Conservation (phyloP, 2,113 vertebrate genomes). For the Callorhinus ursinus region DNA sequence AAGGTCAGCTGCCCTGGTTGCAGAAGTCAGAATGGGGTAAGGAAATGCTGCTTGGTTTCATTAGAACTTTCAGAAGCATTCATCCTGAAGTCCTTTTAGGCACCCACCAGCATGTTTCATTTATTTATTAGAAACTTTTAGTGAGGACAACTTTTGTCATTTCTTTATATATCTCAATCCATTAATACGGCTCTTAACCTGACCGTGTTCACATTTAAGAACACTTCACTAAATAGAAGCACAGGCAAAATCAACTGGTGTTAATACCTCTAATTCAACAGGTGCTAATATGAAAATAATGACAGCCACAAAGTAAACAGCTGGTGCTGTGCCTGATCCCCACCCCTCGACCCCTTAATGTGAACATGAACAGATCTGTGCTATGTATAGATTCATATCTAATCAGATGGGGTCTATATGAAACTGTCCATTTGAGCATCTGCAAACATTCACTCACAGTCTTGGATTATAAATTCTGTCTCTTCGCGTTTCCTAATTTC, state of each 20-base stretch:
- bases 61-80: not conserved
- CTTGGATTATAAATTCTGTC: not conserved
- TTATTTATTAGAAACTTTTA: not conserved
- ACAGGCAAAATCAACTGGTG: not conserved
- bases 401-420: not conserved
- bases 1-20: accelerated
- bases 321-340: not conserved
- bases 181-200: not conserved
- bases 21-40: not conserved
- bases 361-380: not conserved
- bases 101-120: not conserved
- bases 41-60: not conserved
- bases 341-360: not conserved
- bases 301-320: constrained; percentile 30
- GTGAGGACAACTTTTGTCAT: not conserved
- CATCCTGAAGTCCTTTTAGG: not conserved
- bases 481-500: not conserved
- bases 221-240: not conserved
- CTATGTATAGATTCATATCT: not conserved
- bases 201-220: not conserved
- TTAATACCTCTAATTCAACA: constrained; percentile 46
- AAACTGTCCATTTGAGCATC: not conserved
- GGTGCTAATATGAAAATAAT: constrained; percentile 59
- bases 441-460: not conserved
- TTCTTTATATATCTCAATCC: not conserved